These are phyloP conservation scores for Drosophila nr. fundita DNA, from an alignment of 2,888 invertebrate genomes.

Conservation along the genomic window DNA sequence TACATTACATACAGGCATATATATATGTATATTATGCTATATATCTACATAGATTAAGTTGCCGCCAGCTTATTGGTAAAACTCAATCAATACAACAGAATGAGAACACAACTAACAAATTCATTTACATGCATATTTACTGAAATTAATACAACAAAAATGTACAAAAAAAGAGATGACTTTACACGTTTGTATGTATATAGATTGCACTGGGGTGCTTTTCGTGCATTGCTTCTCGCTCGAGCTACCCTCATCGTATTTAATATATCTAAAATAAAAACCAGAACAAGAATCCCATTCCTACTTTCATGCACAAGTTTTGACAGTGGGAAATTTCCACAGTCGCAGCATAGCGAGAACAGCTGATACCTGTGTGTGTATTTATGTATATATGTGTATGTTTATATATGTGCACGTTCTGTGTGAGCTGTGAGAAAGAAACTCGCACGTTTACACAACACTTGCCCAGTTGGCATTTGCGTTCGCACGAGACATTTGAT, in stretches of 20 bases:
- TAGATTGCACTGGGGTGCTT: conserved; percentile 23
- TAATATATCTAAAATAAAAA: conserved; percentile 6
- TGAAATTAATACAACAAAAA: conserved; percentile 19
- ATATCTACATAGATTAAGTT: conserved; percentile 16
- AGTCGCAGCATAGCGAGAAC: conserved; percentile 50
- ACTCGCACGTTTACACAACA: conserved; percentile 40
- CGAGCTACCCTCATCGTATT: conserved; percentile 28
- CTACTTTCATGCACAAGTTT: conserved; percentile 26
- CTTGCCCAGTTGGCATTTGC: conserved; percentile 52
- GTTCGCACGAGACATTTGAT: conserved; percentile 41
- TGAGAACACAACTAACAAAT: neutral
- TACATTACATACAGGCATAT: conserved; percentile 10
- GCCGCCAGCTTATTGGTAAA: conserved; percentile 37
- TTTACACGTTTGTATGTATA: conserved; percentile 26
- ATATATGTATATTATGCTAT: neutral
- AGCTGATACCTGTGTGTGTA: conserved; percentile 53
- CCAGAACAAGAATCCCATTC: conserved; percentile 3
- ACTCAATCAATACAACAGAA: conserved; percentile 49
- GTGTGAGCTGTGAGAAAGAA: conserved; percentile 11
- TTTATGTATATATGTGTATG: neutral
- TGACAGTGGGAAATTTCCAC: conserved; percentile 70
- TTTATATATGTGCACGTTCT: conserved; percentile 14
- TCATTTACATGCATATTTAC: neutral
- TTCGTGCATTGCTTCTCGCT: conserved; percentile 32
- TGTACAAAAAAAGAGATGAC: conserved; percentile 38